These are phyloP conservation scores for Trimorus sp. DNA, from an alignment of 2,888 invertebrate species.

Conservation along the genomic window DNA sequence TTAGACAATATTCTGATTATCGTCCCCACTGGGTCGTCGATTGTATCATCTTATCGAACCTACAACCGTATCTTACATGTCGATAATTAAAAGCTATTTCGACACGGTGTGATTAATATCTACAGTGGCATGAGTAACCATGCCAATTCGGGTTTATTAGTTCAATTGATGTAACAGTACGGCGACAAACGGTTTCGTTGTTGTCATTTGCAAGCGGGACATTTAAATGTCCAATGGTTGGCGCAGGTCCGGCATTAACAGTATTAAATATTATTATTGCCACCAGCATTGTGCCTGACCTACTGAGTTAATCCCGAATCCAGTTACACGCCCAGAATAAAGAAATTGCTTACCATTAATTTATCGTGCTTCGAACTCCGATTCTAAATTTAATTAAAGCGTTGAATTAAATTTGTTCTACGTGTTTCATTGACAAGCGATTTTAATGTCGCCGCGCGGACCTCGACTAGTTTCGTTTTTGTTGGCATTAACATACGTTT, in stretches of 20 bases:
- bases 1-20: too few species aligned
- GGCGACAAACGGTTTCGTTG: neutral
- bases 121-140: neutral
- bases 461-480: too few species aligned
- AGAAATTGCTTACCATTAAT: constrained; percentile 3
- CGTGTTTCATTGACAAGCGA: too few species aligned
- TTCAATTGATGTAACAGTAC: constrained; percentile 1
- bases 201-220: neutral
- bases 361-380: neutral
- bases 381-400: neutral
- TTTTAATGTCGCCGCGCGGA: too few species aligned
- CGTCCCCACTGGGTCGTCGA: too few species aligned
- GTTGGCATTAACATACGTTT: too few species aligned
- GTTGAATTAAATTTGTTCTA: too few species aligned
- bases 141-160: constrained; percentile 5
- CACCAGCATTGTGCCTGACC: constrained; percentile 12
- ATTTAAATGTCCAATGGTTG: neutral
- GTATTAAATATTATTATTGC: constrained; percentile 23
- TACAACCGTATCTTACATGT: neutral
- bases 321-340: constrained; percentile 19
- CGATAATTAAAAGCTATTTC: constrained; percentile 15
- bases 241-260: neutral
- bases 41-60: neutral
- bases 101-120: neutral
- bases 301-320: constrained; percentile 32